Evolutionary conservation across 2,888 invertebrate species (phyloP), one percentile per base, ranked within the genome.

Genomic region (Limnephilus rhombicus): DNA sequence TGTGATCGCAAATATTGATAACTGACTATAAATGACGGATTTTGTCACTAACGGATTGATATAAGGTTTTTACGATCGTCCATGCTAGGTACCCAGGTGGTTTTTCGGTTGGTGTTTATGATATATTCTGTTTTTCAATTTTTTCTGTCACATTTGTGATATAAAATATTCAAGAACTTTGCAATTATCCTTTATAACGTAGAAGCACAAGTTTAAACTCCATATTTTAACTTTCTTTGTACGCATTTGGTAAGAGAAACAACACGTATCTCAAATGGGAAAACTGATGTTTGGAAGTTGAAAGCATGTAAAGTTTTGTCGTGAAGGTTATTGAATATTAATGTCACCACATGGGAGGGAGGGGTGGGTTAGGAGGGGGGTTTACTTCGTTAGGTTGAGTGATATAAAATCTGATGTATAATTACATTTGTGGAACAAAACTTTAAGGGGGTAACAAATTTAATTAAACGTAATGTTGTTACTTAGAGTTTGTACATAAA

Each of bases 281-380:
- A 80, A 15, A 89, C n/a, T 34, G 80, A 89, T 80, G 80, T 80
- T 80, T 80, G 80, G 18, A 89, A 80, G 41, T 80, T 80, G 29
- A 37, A 37, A 37, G 41, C 80, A 7, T 89, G 88, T 89, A 89
- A 89, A 89, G 88, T 89, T 87, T 80, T 89, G 88, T 80, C 9
- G 88, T 34, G 80, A 80, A 89, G 34, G 68, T 80, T 89, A 89
- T 89, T 89, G 88, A 80, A 89, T 80, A 89, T 89, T 89, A 89
- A 68, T 89, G n/a, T 86, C 86, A 68, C 68, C 68, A 68, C 68
- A 68, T 24, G 24, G 68, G 24, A n/a, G 24, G 24, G 24, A 68
- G 9, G 18, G 68, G 7, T 68, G 68, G 7, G 68, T 68, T 68
- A 24, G 24, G 24, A n/a, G 24, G 68, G 24, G 24, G 24, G 9